These are phyloP conservation scores for Eilema griseolum DNA, from an alignment of 2,888 invertebrate species.

Conservation along the genomic window DNA sequence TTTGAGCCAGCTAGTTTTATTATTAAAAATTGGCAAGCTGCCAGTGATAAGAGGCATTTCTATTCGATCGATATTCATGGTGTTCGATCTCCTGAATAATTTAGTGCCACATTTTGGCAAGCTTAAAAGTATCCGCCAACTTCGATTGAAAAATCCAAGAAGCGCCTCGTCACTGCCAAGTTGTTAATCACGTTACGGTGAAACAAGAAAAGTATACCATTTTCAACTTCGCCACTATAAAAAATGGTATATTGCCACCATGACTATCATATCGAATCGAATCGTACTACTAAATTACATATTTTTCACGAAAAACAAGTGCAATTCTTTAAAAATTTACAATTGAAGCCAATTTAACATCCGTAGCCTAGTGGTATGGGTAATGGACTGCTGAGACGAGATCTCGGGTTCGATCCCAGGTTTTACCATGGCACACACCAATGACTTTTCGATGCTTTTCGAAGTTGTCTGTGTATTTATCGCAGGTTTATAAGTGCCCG, in stretches of 20 bases:
- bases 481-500: too few relatives aligned
- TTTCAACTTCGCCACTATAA: not conserved
- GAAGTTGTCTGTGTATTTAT: too few relatives aligned
- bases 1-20: not conserved
- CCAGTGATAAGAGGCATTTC: constrained; percentile 8
- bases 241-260: not conserved
- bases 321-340: not conserved
- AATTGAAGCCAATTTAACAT: too few relatives aligned
- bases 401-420: too few relatives aligned
- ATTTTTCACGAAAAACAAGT: not conserved
- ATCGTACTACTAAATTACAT: too few relatives aligned
- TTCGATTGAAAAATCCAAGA: constrained; percentile 66
- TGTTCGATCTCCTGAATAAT: constrained; percentile 61
- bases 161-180: constrained; percentile 56
- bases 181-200: constrained; percentile 62
- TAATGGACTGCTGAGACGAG: too few relatives aligned
- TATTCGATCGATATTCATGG: constrained; percentile 46
- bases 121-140: constrained; percentile 52
- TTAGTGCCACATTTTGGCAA: constrained; percentile 62
- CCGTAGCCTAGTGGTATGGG: too few relatives aligned
- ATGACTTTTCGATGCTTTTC: too few relatives aligned
- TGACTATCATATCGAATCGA: not conserved
- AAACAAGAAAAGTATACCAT: constrained; percentile 1
- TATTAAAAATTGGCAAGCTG: constrained; percentile 26
- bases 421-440: too few relatives aligned